These are phyloP conservation scores for Pemphigus obesinymphae DNA, from an alignment of 1,140 invertebrate genomes.

Conservation along the genomic window DNA sequence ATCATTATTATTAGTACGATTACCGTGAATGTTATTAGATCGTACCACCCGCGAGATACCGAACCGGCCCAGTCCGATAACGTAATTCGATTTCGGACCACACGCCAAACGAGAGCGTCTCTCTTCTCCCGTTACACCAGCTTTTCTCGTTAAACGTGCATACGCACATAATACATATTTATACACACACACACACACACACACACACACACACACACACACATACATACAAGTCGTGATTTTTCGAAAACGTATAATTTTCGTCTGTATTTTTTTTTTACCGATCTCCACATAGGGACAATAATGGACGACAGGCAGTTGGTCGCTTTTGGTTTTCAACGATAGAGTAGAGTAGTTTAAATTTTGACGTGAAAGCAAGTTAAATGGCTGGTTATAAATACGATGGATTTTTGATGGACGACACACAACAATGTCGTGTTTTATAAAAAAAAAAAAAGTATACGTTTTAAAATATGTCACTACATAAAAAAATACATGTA, in stretches of 20 bases:
- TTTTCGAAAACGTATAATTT: slow-evolving; percentile 4
- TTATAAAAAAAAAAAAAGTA: no score
- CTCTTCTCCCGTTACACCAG: background rate
- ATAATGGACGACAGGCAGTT: no score
- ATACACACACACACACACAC: no score
- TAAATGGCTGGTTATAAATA: no score
- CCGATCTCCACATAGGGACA: background rate
- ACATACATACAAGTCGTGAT: background rate
- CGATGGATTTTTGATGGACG: no score
- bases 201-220: no score
- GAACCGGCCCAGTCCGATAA: background rate
- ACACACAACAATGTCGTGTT: no score
- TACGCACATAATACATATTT: background rate
- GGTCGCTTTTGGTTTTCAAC: no score
- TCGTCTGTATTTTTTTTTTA: background rate
- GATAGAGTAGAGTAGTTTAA: no score
- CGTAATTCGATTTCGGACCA: slow-evolving; percentile 26
- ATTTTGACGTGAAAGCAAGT: no score
- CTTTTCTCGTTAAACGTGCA: background rate
- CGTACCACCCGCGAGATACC: slow-evolving; percentile 18
- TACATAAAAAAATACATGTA: no score
- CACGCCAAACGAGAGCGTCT: slow-evolving; percentile 12
- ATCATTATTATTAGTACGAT: background rate
- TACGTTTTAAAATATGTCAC: no score
- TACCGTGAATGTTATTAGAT: background rate